Evolutionary conservation across 92 coral and sea anemone genomes (phyloP), one percentile per base, ranked within the genome.

Genomic region (Heliopora coerulea): DNA sequence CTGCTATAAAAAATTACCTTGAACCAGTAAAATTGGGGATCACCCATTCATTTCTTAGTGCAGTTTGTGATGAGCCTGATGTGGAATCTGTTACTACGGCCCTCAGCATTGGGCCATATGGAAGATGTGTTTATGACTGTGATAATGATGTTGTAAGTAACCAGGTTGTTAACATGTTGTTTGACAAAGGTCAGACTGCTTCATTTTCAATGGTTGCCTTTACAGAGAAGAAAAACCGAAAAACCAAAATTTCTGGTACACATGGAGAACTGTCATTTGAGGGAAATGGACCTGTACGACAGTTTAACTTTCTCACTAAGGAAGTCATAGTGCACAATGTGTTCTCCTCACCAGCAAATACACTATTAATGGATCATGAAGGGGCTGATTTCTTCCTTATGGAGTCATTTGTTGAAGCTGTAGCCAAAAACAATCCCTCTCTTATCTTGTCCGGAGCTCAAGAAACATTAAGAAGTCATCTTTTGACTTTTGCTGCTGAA

Each of bases 311-410:
- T 67, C 58, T 50, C 9, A 67, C 74, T 6, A 33, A 67, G 37
- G 39, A 44, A 67, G 27, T 18, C 40, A 67, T 24, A 29, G 39
- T 37, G 21, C 74, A 49, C 23, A 35, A 46, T 49, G 41, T 25
- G 40, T 0, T 28, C 18, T 26, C 59, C 52, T 59, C 74, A 37
- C 59, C 31, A 14, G 42, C 28, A 23, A 49, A 50, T 12, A 67
- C 42, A 27, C 42, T 58, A 17, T 46, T 46, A 46, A 6, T 15
- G n/a, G 74, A 37, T 8, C 74, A 67, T 46, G 59, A 20, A 17
- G 74, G 74, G 19, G 58, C 74, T 15, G 74, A 67, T n/a, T 67
- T 44, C 59, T 67, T 67, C 48, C 74, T 67, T 48, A 49, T 67
- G 57, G 48, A 67, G 23, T 49, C 74, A 9, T 34, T 67, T 1